phyloP scores from a whole-genome alignment of 2,888 invertebrate genomes.

The Nowickia ferox region DNA sequence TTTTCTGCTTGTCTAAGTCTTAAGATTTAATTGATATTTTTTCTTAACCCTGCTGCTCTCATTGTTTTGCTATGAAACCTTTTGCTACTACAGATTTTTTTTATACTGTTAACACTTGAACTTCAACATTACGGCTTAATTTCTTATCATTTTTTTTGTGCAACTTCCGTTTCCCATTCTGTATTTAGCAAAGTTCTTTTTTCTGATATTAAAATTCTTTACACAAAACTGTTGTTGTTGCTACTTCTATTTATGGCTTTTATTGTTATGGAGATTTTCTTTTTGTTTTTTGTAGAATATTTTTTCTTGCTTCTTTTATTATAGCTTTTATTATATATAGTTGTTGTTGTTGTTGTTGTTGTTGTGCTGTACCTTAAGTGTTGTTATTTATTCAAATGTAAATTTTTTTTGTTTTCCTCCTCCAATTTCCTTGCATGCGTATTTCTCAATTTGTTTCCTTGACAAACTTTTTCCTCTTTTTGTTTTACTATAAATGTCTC shows the following conservation, averaged over 20 bases:
- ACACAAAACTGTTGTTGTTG: background rate
- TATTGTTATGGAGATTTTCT: conserved; percentile 16
- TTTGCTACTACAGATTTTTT: background rate
- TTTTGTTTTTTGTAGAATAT: conserved; percentile 10
- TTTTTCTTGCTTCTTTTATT: too few species aligned
- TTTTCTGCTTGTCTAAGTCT: background rate
- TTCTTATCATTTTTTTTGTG: conserved; percentile 11
- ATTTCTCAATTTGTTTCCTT: conserved; percentile 10
- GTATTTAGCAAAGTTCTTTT: background rate
- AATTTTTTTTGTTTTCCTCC: background rate
- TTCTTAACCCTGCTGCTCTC: background rate
- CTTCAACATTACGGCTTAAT: conserved; percentile 50
- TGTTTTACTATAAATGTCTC: background rate
- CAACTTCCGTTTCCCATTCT: conserved; percentile 43
- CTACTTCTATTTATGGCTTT: background rate
- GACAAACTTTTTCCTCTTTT: conserved; percentile 1
- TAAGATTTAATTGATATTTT: conserved; percentile 12
- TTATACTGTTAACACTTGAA: conserved; percentile 12
- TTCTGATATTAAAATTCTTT: background rate
- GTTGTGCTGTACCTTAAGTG: conserved; percentile 40
- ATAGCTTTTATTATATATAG: conserved; percentile 21
- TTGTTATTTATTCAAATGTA: conserved; percentile 54
- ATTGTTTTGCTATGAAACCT: background rate
- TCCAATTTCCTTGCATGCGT: background rate
- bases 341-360: conserved; percentile 19